Base-by-base conservation (phyloP, 1,140 invertebrate species). In the Hypsibius dujardini region DNA sequence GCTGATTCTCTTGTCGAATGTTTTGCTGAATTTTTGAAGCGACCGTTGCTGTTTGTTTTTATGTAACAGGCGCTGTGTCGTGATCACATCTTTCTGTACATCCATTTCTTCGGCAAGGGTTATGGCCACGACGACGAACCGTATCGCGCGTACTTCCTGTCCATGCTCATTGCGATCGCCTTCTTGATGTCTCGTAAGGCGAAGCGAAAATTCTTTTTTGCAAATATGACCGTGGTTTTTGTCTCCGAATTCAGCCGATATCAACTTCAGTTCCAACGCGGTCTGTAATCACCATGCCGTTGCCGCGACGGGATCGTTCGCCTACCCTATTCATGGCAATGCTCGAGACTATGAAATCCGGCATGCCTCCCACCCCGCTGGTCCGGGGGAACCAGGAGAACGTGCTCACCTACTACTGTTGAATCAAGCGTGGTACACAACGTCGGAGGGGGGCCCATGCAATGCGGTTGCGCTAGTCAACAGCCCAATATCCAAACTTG, bases 351-450 rank as follows among this genome's bases (percentile, higher is more conserved):
- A 81, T 96, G 67, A 94, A 90, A 1, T 84, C 84, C 74, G 88
- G 89, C 76, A 86, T 95, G 84, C 92, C 92, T 69, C 91, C 92
- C 0, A 89, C 90, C 76, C 82, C 95, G 62, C 83, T 96, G 73
- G 86, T 95, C n/a, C 82, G 92, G 75, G 93, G 93, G 14, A 95
- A 95, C 81, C 92, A 95, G 76, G 87, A 87, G 71, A 92, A 90
- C 72, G 92, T 95, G 46, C 84, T 96, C 71, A 95, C 92, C 40
- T 94, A 92, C 80, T 95, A 95, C 80, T 95, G 92, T 59, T 97
- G 89, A 84, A n/a, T n/a, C n/a, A n/a, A n/a, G n/a, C n/a, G n/a
- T n/a, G n/a, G n/a, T n/a, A n/a, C n/a, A n/a, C n/a, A n/a, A n/a
- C n/a, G n/a, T n/a, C n/a, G n/a, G n/a, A n/a, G n/a, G n/a, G n/a